Conservation (phyloP, 2,888 invertebrate genomes). For the Eristalis intricaria region DNA sequence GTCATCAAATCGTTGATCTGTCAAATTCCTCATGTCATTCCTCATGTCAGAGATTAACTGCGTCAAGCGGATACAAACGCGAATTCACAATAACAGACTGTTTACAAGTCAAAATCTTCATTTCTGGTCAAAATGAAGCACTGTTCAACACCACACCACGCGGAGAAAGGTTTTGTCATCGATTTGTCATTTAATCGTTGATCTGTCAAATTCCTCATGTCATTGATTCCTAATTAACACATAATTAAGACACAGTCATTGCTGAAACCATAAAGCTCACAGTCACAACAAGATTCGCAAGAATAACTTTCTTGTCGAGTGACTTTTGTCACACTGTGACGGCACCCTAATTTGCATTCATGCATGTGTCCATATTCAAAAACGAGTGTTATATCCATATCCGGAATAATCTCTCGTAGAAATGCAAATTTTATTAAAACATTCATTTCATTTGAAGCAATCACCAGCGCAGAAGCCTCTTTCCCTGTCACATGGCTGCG, state of each 20-base stretch:
- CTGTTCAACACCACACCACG: no score
- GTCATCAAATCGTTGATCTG: background rate
- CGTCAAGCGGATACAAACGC: no score
- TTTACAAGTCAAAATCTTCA: no score
- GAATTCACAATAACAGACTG: no score
- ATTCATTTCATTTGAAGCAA: background rate
- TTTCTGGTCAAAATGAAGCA: background rate
- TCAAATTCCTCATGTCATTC: background rate
- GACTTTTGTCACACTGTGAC: background rate
- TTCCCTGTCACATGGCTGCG: background rate
- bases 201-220: background rate
- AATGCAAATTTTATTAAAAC: background rate
- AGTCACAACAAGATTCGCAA: background rate
- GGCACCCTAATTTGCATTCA: background rate
- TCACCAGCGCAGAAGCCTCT: background rate
- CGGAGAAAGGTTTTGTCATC: background rate
- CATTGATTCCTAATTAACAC: background rate
- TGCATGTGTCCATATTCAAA: background rate
- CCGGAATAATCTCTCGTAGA: background rate
- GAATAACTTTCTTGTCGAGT: background rate
- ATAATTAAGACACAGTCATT: background rate
- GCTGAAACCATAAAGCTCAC: background rate
- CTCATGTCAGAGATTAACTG: background rate
- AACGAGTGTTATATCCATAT: background rate
- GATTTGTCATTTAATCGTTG: background rate